Percentiles rank a stretch among this genome's conserved stretches.
phyloP scores from a whole-genome alignment of 2,888 invertebrate species.

The Drosophila borealis region DNA sequence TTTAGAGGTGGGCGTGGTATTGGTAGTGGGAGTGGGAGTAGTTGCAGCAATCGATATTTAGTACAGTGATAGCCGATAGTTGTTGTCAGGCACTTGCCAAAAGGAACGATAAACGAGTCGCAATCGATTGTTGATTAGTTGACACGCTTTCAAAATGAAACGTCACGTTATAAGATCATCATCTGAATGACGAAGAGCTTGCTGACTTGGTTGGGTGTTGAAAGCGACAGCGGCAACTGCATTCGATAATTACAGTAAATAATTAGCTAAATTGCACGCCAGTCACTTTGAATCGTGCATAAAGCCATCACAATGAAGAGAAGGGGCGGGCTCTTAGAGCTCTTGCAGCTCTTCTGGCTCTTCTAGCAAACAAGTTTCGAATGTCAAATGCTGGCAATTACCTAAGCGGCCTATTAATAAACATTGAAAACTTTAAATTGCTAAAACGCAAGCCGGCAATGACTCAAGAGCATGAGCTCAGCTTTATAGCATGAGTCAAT shows the following conservation, averaged over 20 bases:
- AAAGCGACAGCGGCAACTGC: conserved; percentile 57
- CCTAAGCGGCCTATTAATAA: conserved; percentile 62
- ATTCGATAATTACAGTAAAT: conserved; percentile 68
- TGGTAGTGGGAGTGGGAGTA: not conserved
- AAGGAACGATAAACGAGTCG: conserved; percentile 11
- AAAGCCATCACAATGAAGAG: conserved; percentile 9
- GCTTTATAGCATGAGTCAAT: conserved; percentile 49
- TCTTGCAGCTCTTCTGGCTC: conserved; percentile 17
- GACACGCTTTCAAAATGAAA: conserved; percentile 12
- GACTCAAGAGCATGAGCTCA: conserved; percentile 63
- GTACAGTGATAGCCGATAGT: conserved; percentile 21
- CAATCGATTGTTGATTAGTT: conserved; percentile 27
- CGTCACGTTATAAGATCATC: conserved; percentile 31
- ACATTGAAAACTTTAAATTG: conserved; percentile 33
- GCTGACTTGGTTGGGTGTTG: conserved; percentile 46
- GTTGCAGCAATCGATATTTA: conserved; percentile 31
- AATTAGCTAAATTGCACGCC: conserved; percentile 67
- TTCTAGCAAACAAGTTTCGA: conserved; percentile 45
- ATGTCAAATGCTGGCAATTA: conserved; percentile 68
- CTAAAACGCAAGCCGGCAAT: conserved; percentile 22
- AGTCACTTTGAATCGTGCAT: conserved; percentile 59
- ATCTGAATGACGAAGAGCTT: conserved; percentile 30
- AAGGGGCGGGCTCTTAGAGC: conserved; percentile 7
- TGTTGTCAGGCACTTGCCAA: conserved; percentile 15
- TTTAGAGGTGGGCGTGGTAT: conserved; percentile 9